Evolutionary conservation across 30 jellyfish, hydroid and myxozoan genomes (phyloP).

Genomic region (Cassiopea andromeda): DNA sequence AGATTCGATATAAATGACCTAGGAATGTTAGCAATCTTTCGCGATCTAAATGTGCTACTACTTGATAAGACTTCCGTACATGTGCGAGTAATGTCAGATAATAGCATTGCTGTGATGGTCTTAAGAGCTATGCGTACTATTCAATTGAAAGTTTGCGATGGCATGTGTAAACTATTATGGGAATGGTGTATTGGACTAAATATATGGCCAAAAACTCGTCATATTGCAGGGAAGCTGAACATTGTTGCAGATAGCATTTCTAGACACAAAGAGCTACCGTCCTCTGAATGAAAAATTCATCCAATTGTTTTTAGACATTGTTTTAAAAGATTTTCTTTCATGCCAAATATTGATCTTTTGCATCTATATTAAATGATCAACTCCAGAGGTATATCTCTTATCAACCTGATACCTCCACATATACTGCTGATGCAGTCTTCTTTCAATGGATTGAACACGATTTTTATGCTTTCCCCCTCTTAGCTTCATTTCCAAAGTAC

Average conservation of each 20-base stretch:
- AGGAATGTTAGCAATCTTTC: conserved; percentile 21
- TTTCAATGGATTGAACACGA: conserved; percentile 21
- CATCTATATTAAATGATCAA: conserved; percentile 24
- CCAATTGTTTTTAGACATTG: background rate
- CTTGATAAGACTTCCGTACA: background rate
- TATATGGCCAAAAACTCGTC: conserved; percentile 35
- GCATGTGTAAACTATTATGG: conserved; percentile 33
- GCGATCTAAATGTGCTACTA: conserved; percentile 2
- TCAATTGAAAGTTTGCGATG: conserved; percentile 24
- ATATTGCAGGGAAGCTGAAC: conserved; percentile 50
- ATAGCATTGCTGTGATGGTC: conserved; percentile 36
- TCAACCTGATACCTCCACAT: conserved; percentile 56
- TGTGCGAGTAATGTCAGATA: conserved; percentile 20
- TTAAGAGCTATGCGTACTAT: conserved; percentile 39
- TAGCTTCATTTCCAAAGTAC: background rate
- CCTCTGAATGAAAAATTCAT: conserved; percentile 29
- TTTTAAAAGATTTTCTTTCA: conserved; percentile 1
- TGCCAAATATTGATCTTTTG: conserved; percentile 59
- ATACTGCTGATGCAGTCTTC: conserved; percentile 45
- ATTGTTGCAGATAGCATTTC: conserved; percentile 34
- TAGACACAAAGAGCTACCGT: background rate
- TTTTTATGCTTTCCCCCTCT: conserved; percentile 68
- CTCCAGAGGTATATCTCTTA: conserved; percentile 11
- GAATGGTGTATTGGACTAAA: conserved; percentile 9
- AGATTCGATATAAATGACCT: conserved; percentile 16